Base-by-base conservation (phyloP, 2,113 vertebrate species). In the Actenoides hombroni region DNA sequence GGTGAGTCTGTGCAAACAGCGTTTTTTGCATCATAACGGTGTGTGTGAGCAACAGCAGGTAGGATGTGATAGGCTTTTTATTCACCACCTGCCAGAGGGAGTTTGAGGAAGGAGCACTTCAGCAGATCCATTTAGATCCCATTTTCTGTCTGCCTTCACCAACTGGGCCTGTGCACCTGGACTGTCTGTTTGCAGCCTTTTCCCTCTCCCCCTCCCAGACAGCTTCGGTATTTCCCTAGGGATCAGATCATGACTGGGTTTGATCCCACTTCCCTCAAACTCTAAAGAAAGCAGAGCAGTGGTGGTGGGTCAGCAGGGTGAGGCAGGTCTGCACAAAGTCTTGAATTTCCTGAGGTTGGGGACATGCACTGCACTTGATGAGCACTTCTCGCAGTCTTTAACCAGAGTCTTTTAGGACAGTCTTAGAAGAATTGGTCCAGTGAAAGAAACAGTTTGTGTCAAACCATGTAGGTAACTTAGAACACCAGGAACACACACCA, bases 151-250 rank as follows among this genome's bases (percentile, higher is more conserved):
- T 79, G 67, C 73, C 39, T 11, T 60, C 44, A 51, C 39, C n/a
- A 20, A 25, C 2, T 35, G 29, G 42, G 26, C 4, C 13, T 40
- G 39, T 13, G 46, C 39, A 10, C 46, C 57, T 42, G 4, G 11
- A 9, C 21, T 18, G 25, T 1, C 9, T 3, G 3, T 35, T 20
- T 31, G 23, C 33, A 26, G 57, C 18, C 46, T 61, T 16, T 25
- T 9, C 12, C 31, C 29, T 26, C 13, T 12, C 5, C 21, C 1
- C 49, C 8, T 9, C 1, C 11, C n/a, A 11, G 46, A 15, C 24
- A 20, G 39, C 3, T 2, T 24, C 1, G 0, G 13, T 17, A 1
- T 35, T 61, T 35, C 37, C 0, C 0, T 2, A 6, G 60, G 67
- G 71, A 68, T 31, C 16, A 40, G 44, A 4, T 49, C 0, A 1